Evolutionary conservation across 1,140 invertebrate species (phyloP).

Genomic region (Cyphomyrmex costatus): DNA sequence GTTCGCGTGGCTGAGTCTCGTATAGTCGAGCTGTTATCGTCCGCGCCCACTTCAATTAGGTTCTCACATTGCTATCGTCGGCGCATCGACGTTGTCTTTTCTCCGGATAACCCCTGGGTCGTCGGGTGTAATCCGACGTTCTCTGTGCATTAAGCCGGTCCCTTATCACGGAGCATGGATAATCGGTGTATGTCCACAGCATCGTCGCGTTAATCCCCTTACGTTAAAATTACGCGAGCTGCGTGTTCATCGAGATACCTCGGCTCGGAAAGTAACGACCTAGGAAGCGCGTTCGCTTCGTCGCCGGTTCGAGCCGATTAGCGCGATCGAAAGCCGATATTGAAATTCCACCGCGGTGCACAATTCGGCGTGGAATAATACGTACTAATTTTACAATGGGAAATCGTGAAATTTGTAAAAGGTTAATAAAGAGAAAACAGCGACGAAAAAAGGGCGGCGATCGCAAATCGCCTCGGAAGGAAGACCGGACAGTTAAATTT

Average conservation of each 20-base stretch:
- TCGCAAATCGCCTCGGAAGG: slow-evolving; percentile 71
- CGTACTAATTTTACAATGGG: slow-evolving; percentile 39
- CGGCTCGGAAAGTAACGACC: slow-evolving; percentile 33
- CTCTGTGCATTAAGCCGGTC: slow-evolving; percentile 63
- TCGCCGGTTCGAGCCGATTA: slow-evolving; percentile 22
- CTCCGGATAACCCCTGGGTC: slow-evolving; percentile 33
- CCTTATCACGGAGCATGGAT: slow-evolving; percentile 56
- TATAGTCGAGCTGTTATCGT: slow-evolving; percentile 67
- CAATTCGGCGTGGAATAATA: slow-evolving; percentile 36
- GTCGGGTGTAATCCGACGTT: slow-evolving; percentile 69
- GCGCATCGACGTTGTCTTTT: slow-evolving; percentile 73
- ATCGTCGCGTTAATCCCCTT: slow-evolving; percentile 65
- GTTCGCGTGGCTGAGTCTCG: slow-evolving; percentile 68
- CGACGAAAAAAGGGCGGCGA: slow-evolving; percentile 57
- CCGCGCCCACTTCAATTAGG: slow-evolving; percentile 75
- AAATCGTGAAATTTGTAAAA: not conserved
- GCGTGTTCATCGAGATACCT: slow-evolving; percentile 57
- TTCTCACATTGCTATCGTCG: slow-evolving; percentile 73
- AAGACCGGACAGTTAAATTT: slow-evolving; percentile 74
- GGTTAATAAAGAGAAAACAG: slow-evolving; percentile 36
- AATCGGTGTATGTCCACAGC: slow-evolving; percentile 63
- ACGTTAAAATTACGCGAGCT: slow-evolving; percentile 56
- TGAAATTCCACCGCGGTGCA: not conserved
- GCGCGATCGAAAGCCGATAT: slow-evolving; percentile 42
- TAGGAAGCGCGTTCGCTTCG: not conserved